Evolutionary conservation across 1,140 invertebrate genomes (phyloP).

Genomic region (Leucophenga varia): DNA sequence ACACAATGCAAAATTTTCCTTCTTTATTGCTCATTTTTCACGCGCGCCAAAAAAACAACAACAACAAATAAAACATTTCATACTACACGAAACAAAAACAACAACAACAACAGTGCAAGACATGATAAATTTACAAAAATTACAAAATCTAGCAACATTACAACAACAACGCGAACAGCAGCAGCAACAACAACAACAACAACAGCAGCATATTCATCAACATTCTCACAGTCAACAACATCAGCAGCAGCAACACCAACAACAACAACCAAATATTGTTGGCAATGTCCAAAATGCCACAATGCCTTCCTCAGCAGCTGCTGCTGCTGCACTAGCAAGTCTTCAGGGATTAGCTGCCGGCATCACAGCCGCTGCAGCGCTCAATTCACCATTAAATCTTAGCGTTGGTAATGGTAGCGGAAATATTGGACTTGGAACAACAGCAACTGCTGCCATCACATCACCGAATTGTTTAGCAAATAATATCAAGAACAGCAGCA

Average conservation of each 20-base stretch:
- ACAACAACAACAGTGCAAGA: conserved; percentile 66
- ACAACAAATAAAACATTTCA: too few relatives aligned
- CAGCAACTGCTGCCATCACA: conserved; percentile 10
- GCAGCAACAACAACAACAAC: conserved; percentile 33
- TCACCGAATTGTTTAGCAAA: conserved; percentile 12
- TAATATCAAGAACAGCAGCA: conserved; percentile 14
- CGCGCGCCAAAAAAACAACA: too few relatives aligned
- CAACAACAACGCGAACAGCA: conserved; percentile 48
- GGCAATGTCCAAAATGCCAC: conserved; percentile 12
- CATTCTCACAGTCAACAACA: conserved; percentile 24
- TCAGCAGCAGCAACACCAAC: conserved; percentile 13
- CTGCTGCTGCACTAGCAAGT: conserved; percentile 64
- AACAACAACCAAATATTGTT: conserved; percentile 6
- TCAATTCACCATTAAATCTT: conserved; percentile 78
- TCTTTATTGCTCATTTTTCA: conserved; percentile 14
- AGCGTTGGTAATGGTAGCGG: conserved; percentile 64
- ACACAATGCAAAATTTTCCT: conserved; percentile 49
- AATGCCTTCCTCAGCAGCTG: conserved; percentile 41
- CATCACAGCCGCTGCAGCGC: conserved; percentile 65
- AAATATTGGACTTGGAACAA: conserved; percentile 43
- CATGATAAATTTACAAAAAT: conserved; percentile 74
- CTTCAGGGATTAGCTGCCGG: conserved; percentile 71
- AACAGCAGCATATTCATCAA: conserved; percentile 56
- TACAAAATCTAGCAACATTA: conserved; percentile 69
- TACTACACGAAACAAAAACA: too few relatives aligned